These are phyloP conservation scores for Theretra japonica DNA, from an alignment of 2,888 invertebrate species.

Conservation along the genomic window DNA sequence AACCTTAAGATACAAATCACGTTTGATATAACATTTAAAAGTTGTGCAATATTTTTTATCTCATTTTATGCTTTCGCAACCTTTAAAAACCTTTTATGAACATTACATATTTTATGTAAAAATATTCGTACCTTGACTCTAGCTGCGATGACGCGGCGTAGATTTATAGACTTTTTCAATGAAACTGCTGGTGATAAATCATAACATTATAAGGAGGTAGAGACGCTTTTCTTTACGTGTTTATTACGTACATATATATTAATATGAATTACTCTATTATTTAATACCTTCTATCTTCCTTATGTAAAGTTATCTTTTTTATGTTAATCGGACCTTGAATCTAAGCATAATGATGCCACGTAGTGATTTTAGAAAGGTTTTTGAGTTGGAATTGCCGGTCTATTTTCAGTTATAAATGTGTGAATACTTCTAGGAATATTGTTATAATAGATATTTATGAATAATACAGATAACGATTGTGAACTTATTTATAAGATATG, in stretches of 20 bases:
- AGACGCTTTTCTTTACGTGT: too few species aligned
- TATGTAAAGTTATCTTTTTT: not conserved
- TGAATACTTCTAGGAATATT: too few species aligned
- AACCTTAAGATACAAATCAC: conserved; percentile 1
- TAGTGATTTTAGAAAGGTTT: not conserved
- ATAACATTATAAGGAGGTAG: too few species aligned
- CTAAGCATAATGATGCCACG: not conserved
- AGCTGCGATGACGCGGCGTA: conserved; percentile 4
- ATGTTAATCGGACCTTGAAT: not conserved
- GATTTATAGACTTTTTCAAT: conserved; percentile 8
- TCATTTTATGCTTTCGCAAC: not conserved
- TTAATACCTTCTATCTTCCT: too few species aligned
- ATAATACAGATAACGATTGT: too few species aligned
- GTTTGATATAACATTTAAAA: not conserved
- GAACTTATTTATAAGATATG: too few species aligned
- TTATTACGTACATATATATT: too few species aligned
- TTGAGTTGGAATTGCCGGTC: not conserved
- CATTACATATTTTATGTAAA: conserved; percentile 17
- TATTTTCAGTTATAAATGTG: not conserved
- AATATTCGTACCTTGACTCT: conserved; percentile 14
- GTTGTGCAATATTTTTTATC: not conserved
- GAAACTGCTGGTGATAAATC: not conserved
- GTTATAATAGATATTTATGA: too few species aligned
- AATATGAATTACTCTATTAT: too few species aligned
- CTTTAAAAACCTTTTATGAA: not conserved